These are phyloP conservation scores for Dryocosmus kuriphilus DNA, from an alignment of 2,888 invertebrate species.

Conservation along the genomic window DNA sequence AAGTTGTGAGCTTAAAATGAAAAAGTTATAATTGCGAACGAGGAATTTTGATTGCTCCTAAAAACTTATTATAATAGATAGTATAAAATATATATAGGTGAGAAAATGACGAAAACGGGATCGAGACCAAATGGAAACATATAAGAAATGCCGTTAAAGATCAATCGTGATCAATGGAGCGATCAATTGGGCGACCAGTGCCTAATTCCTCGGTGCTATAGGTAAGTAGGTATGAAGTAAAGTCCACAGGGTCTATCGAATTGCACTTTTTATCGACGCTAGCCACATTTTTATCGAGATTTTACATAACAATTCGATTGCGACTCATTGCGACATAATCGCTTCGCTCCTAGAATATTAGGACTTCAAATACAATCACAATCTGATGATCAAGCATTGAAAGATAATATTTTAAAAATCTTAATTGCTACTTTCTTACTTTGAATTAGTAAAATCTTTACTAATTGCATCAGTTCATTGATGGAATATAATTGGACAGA, in stretches of 20 bases:
- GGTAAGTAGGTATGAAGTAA: conserved; percentile 65
- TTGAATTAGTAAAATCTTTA: no score
- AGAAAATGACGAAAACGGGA: conserved; percentile 50
- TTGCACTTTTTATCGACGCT: conserved; percentile 56
- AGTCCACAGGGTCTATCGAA: conserved; percentile 52
- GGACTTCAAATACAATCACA: not conserved
- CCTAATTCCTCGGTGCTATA: conserved; percentile 66
- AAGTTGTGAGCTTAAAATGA: no score
- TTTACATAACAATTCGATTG: conserved; percentile 66
- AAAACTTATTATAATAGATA: no score
- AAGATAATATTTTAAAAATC: no score
- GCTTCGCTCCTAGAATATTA: conserved; percentile 49
- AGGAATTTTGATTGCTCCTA: no score
- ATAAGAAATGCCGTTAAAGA: conserved; percentile 61
- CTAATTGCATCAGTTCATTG: no score
- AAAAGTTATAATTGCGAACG: no score
- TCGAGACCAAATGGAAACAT: conserved; percentile 54
- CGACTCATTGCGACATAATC: conserved; percentile 44
- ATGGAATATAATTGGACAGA: no score
- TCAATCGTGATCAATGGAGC: conserved; percentile 67
- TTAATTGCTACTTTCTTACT: no score
- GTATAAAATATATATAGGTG: conserved; percentile 45
- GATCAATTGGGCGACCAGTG: conserved; percentile 61
- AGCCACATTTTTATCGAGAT: conserved; percentile 62
- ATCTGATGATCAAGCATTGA: not conserved